phyloP scores from a whole-genome alignment of 2,888 invertebrate genomes.

The Netelia melanura region DNA sequence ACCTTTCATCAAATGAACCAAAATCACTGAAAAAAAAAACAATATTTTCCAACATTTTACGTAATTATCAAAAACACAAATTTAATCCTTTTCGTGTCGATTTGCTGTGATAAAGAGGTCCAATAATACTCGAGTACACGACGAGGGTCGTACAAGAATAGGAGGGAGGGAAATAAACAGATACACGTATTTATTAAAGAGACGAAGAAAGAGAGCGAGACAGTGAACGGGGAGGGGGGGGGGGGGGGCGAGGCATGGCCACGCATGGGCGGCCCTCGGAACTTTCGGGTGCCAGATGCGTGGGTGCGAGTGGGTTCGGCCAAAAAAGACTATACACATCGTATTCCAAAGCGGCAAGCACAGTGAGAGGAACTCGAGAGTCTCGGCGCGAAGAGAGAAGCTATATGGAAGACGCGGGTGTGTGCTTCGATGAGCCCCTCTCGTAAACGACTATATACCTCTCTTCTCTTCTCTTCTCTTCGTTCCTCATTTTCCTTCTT shows the following conservation, averaged over 20 bases:
- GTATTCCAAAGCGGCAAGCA: constrained; percentile 66
- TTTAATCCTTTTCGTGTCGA: too few relatives aligned
- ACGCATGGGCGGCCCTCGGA: constrained; percentile 67
- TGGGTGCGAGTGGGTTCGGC: constrained; percentile 75
- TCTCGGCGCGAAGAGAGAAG: constrained; percentile 6
- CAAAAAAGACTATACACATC: constrained; percentile 46
- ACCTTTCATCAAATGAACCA: too few relatives aligned
- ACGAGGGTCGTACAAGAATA: not conserved
- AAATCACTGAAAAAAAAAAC: too few relatives aligned
- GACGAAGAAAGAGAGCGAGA: constrained; percentile 4
- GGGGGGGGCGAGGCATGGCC: constrained; percentile 59
- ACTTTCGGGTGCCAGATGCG: constrained; percentile 76
- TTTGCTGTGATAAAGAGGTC: too few relatives aligned
- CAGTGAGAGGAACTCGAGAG: constrained; percentile 54
- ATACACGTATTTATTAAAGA: constrained; percentile 11
- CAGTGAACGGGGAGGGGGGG: not conserved
- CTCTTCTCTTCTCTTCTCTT: constrained; percentile 23
- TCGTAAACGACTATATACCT: constrained; percentile 26
- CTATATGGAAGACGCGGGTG: constrained; percentile 46
- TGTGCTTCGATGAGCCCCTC: constrained; percentile 48
- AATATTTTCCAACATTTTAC: too few relatives aligned
- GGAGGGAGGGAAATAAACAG: not conserved
- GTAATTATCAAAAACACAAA: too few relatives aligned
- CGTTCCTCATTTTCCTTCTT: constrained; percentile 7
- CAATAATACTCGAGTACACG: too few relatives aligned